These are phyloP conservation scores for Acronicta leporina DNA, from an alignment of 2,888 invertebrate genomes.

Conservation along the genomic window DNA sequence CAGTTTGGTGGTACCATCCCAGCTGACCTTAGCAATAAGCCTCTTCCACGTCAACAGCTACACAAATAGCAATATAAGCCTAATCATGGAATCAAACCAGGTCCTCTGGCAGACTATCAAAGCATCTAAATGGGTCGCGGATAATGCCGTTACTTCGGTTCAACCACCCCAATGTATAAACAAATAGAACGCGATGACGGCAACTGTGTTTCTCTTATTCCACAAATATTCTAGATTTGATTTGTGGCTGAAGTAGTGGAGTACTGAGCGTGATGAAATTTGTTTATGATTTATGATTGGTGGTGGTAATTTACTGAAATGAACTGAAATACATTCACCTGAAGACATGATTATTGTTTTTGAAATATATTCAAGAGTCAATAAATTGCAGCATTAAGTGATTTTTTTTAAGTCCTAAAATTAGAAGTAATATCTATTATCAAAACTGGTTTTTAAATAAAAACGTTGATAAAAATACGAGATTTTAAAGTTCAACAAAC, in stretches of 20 bases:
- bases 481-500: neutral
- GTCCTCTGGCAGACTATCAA: conserved; percentile 37
- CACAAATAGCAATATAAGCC: neutral
- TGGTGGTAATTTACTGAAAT: conserved; percentile 1
- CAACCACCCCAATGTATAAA: conserved; percentile 39
- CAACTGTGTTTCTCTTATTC: conserved; percentile 7
- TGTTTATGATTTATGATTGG: neutral
- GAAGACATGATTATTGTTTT: neutral
- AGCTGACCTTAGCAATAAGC: too few relatives aligned
- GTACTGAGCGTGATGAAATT: neutral
- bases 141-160: conserved; percentile 29
- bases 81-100: conserved; percentile 22
- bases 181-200: conserved; percentile 23
- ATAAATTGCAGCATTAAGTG: too few relatives aligned
- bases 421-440: too few relatives aligned
- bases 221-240: conserved; percentile 27
- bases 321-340: neutral
- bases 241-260: conserved; percentile 21
- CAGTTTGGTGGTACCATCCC: too few relatives aligned
- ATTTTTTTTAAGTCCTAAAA: too few relatives aligned
- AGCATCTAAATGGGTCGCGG: conserved; percentile 38
- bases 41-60: neutral
- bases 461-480: neutral
- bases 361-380: neutral
- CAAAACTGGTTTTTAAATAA: neutral